Conservation (phyloP, 2,113 vertebrate species). For the Lampris megalopsis region DNA sequence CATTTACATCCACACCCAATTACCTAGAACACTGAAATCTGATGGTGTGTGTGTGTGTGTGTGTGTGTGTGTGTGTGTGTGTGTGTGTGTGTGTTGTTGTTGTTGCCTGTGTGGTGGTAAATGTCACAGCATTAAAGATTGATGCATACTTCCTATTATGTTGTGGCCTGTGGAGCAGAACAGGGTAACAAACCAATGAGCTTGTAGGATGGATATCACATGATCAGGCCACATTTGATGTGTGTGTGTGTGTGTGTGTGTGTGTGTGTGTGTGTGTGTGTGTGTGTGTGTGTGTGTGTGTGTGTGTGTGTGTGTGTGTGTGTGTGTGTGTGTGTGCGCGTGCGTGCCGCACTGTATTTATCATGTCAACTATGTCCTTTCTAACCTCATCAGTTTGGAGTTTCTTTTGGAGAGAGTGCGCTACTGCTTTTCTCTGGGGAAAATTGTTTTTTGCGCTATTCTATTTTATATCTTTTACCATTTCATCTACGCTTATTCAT, state of each 20-base stretch:
- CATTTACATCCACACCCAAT: conserved; percentile 46
- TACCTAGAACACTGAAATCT: conserved; percentile 34
- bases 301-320: not conserved
- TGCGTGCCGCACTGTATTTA: not conserved
- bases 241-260: not conserved
- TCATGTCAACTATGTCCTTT: too few species aligned
- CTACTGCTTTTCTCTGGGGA: too few species aligned
- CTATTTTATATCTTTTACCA: too few species aligned
- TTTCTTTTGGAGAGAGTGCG: too few species aligned
- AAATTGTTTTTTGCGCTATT: too few species aligned
- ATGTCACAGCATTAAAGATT: conserved; percentile 77
- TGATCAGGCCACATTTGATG: conserved; percentile 37
- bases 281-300: conserved; percentile 11
- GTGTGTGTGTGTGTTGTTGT: conserved; percentile 30
- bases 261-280: conserved; percentile 21
- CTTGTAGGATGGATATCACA: conserved; percentile 62
- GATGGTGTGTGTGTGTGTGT: conserved; percentile 31
- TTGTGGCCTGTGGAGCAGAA: conserved; percentile 59
- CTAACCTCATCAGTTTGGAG: too few species aligned
- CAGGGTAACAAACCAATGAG: conserved; percentile 41
- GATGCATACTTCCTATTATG: conserved; percentile 74
- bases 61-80: conserved; percentile 10
- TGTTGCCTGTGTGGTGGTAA: conserved; percentile 35
- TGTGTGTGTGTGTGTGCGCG: not conserved
- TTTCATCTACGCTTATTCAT: too few species aligned